phyloP scores from a whole-genome alignment of 1,140 invertebrate species.

The Cylas formicarius region DNA sequence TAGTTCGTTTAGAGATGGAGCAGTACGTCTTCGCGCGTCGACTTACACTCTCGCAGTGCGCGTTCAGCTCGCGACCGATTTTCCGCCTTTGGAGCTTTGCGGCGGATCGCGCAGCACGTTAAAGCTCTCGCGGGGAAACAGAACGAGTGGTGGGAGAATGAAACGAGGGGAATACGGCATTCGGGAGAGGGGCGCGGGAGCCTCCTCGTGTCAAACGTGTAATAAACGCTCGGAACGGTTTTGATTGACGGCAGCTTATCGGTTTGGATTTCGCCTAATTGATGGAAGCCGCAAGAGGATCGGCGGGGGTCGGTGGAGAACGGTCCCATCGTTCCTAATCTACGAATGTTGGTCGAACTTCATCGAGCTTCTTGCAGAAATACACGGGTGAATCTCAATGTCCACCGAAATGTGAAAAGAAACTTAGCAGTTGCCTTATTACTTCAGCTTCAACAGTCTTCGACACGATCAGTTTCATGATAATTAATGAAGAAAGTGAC shows the following conservation, averaged over 20 bases:
- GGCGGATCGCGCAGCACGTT: constrained; percentile 16
- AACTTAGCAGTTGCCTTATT: too few species aligned
- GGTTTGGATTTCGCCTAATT: constrained; percentile 18
- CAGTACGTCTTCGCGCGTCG: too few species aligned
- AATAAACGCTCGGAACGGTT: constrained; percentile 21
- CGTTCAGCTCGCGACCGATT: constrained; percentile 1
- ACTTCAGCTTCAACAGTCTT: too few species aligned
- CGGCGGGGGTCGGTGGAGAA: constrained; percentile 7
- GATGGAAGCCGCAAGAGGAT: too few species aligned
- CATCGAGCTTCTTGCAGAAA: too few species aligned
- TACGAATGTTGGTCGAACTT: constrained; percentile 12
- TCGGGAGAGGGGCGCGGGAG: constrained; percentile 14
- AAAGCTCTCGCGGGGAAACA: constrained; percentile 5
- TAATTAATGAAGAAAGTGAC: too few species aligned
- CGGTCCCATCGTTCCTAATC: neutral
- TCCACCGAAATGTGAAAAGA: too few species aligned
- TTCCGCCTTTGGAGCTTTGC: constrained; percentile 19
- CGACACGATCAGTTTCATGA: too few species aligned
- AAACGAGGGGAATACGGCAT: constrained; percentile 15
- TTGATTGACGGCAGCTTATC: constrained; percentile 20
- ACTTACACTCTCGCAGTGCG: constrained; percentile 11
- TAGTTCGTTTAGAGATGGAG: too few species aligned
- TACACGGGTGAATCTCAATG: too few species aligned
- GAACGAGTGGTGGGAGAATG: neutral
- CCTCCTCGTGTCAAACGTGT: constrained; percentile 21